Conservation (phyloP, 2,888 invertebrate species). For the Sarcophaga caerulescens region DNA sequence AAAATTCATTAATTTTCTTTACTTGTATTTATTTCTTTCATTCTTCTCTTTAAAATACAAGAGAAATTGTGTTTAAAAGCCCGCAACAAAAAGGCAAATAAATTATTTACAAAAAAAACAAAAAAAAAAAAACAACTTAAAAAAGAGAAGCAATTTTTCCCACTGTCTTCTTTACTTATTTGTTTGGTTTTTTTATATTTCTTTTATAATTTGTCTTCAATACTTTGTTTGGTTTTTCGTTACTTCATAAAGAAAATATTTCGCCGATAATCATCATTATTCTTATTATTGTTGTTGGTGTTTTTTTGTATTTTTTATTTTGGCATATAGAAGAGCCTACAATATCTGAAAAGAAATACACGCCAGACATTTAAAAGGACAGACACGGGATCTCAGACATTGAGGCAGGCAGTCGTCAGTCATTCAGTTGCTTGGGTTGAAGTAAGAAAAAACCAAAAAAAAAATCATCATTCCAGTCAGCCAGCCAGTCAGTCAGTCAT, state of each 20-base stretch:
- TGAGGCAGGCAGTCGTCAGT: not conserved
- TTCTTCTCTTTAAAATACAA: not conserved
- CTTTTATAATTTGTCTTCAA: not conserved
- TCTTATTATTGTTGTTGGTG: not conserved
- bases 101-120: not conserved
- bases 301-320: too few species aligned
- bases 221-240: not conserved
- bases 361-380: not conserved
- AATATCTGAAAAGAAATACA: not conserved
- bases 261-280: not conserved
- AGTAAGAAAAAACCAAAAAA: too few species aligned
- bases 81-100: not conserved
- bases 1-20: not conserved
- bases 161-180: not conserved
- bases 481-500: conserved; percentile 6
- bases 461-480: not conserved
- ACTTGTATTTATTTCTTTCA: not conserved
- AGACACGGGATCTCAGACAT: not conserved
- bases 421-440: not conserved
- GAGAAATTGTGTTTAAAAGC: not conserved
- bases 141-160: not conserved
- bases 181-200: not conserved
- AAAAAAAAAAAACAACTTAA: not conserved
- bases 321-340: not conserved
- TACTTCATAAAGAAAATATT: not conserved